Evolutionary conservation across 1,140 invertebrate species (phyloP), one percentile per base, ranked within the genome.

Genomic region (Eueides isabella): DNA sequence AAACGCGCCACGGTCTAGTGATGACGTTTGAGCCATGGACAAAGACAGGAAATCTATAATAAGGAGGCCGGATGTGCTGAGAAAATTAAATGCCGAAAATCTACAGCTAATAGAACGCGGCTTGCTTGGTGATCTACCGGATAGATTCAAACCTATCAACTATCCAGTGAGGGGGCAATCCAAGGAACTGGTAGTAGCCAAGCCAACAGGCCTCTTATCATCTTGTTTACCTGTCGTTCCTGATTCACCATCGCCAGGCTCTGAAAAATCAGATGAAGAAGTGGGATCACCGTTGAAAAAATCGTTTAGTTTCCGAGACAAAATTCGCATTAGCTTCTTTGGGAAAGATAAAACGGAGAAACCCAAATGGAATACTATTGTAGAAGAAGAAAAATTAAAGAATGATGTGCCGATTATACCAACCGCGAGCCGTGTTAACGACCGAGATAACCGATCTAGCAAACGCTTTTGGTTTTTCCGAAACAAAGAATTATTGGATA

Each of bases 381-480:
- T 71, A 6, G 88, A 88, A 68, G 85, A 89, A 72, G 84, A 89
- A n/a, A 78, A 67, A 14, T 71, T 72, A 2, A 48, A 48, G 48
- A 55, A 80, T n/a, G 41, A 66, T 16, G 55, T 30, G 14, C 1
- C 62, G 9, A 61, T 29, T 61, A 23, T 66, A 26, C 61, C 71
- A 30, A 48, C 76, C 29, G 29, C 44, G 63, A 79, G 30, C 30
- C 63, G 12, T 9, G 67, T 48, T 29, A 76, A 61, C 9, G 83
- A 87, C 6, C 80, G 85, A 5, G 88, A 89, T 6, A 67, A 74
- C 14, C 91, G 90, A 75, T 77, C 71, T 5, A 84, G 82, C 38
- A 93, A 91, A 63, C 83, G 91, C 5, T 92, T 91, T 55, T 93
- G 91, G 91, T 87, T 91, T 65, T 91, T 90, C 38, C 75, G 86